Evolutionary conservation across 1,140 invertebrate genomes (phyloP).

Genomic region (Pseudomyrmex gracilis): DNA sequence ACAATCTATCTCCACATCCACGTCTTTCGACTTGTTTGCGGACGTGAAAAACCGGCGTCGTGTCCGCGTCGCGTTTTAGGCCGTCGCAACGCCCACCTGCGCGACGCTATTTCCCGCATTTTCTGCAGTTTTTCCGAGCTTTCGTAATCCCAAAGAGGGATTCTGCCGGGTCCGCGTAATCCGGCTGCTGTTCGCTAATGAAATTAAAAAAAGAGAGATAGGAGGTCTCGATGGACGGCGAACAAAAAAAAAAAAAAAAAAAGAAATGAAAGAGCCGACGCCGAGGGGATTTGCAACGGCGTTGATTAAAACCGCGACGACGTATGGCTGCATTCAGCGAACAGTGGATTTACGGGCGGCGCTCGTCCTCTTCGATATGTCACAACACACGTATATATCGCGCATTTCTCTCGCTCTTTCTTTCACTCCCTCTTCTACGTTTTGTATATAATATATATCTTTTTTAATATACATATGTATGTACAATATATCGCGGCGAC

Average conservation of each 20-base stretch:
- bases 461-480: slow-evolving; percentile 2
- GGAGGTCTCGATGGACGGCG: slow-evolving; percentile 58
- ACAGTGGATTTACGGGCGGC: slow-evolving; percentile 64
- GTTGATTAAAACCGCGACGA: slow-evolving; percentile 83
- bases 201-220: slow-evolving; percentile 80
- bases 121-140: slow-evolving; percentile 82
- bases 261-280: slow-evolving; percentile 75
- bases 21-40: slow-evolving; percentile 37
- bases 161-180: slow-evolving; percentile 78
- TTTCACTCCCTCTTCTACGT: too few species aligned
- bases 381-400: slow-evolving; percentile 6
- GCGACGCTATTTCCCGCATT: slow-evolving; percentile 69
- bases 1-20: neutral
- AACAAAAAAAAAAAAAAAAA: slow-evolving; percentile 64
- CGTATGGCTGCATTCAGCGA: slow-evolving; percentile 77
- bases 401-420: slow-evolving; percentile 1
- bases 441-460: neutral
- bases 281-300: slow-evolving; percentile 80
- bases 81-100: slow-evolving; percentile 22
- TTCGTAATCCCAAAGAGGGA: slow-evolving; percentile 82
- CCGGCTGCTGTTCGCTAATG: slow-evolving; percentile 83
- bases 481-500: too few species aligned
- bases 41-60: slow-evolving; percentile 1
- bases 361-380: slow-evolving; percentile 50
- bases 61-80: slow-evolving; percentile 13